A percentile compares a stretch with the other conserved stretches of the same genome.
These are phyloP conservation scores for Eupithecia abbreviata DNA, from an alignment of 2,888 invertebrate genomes.

Conservation along the genomic window DNA sequence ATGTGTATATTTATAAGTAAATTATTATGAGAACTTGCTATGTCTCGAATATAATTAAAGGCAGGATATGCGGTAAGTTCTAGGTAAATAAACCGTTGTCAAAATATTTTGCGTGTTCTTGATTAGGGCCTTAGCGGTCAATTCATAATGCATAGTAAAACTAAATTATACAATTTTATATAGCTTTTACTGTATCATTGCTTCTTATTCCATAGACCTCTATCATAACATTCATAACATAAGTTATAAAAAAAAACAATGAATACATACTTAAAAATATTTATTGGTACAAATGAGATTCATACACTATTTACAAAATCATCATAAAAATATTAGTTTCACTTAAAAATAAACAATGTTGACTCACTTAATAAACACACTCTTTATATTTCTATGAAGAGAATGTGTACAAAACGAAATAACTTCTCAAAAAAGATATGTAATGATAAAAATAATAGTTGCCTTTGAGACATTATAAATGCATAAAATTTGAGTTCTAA, in stretches of 20 bases:
- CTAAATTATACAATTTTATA: background rate
- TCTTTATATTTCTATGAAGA: conserved; percentile 2
- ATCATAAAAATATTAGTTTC: conserved; percentile 6
- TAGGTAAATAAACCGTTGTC: conserved; percentile 81
- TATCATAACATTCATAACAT: no score
- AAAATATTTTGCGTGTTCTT: conserved; percentile 74
- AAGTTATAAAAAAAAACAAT: background rate
- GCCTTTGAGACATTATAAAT: conserved; percentile 3
- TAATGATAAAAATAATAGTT: background rate
- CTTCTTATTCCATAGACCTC: conserved; percentile 1
- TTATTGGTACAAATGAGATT: conserved; percentile 34
- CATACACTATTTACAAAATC: conserved; percentile 24
- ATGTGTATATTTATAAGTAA: conserved; percentile 82
- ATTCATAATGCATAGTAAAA: background rate
- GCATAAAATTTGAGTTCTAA: background rate
- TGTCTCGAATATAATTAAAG: conserved; percentile 80
- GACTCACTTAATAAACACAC: background rate
- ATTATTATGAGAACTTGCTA: conserved; percentile 78
- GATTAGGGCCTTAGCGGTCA: conserved; percentile 54
- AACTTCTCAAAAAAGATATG: background rate
- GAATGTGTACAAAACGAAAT: background rate
- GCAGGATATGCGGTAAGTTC: conserved; percentile 78
- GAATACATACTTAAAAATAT: background rate
- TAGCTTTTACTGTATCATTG: background rate
- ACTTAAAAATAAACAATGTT: conserved; percentile 11